phyloP scores from a whole-genome alignment of 2,113 vertebrate genomes.

The Sinosuthora webbiana region DNA sequence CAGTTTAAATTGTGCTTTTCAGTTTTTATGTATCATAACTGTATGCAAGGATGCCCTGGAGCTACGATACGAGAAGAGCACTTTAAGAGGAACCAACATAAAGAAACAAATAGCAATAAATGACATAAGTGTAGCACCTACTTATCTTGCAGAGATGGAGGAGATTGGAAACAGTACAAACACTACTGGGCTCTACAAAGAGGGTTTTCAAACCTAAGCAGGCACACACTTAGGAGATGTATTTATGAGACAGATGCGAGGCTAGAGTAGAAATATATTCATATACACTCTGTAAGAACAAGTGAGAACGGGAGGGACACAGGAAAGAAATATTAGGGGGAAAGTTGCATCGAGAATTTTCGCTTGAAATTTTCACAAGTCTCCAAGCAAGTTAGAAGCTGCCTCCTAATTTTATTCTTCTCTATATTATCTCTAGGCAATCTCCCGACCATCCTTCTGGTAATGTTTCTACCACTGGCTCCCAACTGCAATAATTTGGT shows the following conservation, averaged over 20 bases:
- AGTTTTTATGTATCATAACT: slow-evolving; percentile 48
- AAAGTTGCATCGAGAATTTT: neutral
- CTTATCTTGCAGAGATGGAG: slow-evolving; percentile 58
- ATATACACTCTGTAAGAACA: neutral
- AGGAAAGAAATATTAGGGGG: neutral
- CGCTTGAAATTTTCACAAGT: neutral
- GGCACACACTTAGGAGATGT: slow-evolving; percentile 2
- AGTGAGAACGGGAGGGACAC: neutral
- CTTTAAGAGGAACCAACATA: slow-evolving; percentile 62
- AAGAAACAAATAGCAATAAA: slow-evolving; percentile 71
- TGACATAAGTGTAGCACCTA: slow-evolving; percentile 57
- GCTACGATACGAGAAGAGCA: slow-evolving; percentile 52
- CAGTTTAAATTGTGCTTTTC: slow-evolving; percentile 51
- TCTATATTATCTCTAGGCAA: neutral
- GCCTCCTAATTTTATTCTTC: neutral
- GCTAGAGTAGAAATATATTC: neutral
- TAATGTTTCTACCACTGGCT: neutral
- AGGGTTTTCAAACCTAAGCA: slow-evolving; percentile 35
- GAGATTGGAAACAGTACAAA: slow-evolving; percentile 60
- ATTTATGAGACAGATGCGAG: slow-evolving; percentile 42
- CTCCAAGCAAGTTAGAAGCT: neutral
- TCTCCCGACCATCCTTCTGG: neutral
- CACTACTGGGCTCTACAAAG: slow-evolving; percentile 19
- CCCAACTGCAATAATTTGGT: neutral
- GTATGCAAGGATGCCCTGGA: slow-evolving; percentile 62